These are phyloP conservation scores for Corythoichthys haematopterus DNA, from an alignment of 2,113 vertebrate species.

Conservation along the genomic window DNA sequence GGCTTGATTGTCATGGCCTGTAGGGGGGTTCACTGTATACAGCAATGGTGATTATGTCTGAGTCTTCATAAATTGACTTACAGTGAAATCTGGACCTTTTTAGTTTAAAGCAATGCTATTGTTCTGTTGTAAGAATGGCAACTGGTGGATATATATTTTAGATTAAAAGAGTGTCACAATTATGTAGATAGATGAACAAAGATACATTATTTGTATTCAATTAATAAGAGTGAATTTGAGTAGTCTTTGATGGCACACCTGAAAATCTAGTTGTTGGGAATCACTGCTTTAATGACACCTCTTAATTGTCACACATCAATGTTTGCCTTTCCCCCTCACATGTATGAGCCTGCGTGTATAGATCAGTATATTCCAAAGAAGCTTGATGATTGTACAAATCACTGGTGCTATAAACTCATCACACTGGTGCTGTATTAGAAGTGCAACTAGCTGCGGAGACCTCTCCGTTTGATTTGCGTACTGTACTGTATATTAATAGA, in stretches of 20 bases:
- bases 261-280: background rate
- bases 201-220: background rate
- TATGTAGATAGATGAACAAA: background rate
- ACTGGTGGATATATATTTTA: background rate
- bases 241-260: background rate
- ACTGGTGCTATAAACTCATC: constrained; percentile 70
- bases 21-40: background rate
- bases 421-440: constrained; percentile 64
- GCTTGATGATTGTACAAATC: constrained; percentile 57
- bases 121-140: no score
- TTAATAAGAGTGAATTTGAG: background rate
- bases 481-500: constrained; percentile 49
- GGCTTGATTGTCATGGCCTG: background rate
- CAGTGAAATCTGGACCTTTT: no score
- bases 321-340: constrained; percentile 2
- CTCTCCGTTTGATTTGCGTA: constrained; percentile 44
- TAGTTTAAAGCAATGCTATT: no score
- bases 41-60: background rate
- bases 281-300: background rate
- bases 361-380: constrained; percentile 61
- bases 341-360: constrained; percentile 48
- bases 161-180: background rate
- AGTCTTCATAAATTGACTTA: background rate
- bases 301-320: constrained; percentile 1
- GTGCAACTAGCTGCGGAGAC: constrained; percentile 57